Percentiles rank a stretch among this genome's conserved stretches.
phyloP scores from a whole-genome alignment of 2,888 invertebrate genomes.

The Stenichneumon culpator region DNA sequence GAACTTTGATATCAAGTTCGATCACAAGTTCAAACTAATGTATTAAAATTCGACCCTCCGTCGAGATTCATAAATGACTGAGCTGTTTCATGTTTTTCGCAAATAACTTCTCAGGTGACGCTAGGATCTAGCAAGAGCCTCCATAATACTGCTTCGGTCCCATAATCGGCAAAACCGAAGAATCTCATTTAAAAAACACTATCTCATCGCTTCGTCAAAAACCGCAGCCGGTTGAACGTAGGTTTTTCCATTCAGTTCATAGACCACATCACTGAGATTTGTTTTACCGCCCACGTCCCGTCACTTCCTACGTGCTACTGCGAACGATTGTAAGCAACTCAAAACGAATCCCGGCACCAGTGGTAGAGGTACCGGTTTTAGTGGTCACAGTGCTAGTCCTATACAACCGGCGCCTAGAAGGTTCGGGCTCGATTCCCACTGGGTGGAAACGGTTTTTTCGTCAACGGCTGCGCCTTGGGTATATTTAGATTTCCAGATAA shows the following conservation, averaged over 20 bases:
- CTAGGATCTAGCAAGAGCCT: background rate
- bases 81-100: background rate
- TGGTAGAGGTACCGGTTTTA: too few species aligned
- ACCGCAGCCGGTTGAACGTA: background rate
- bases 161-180: background rate
- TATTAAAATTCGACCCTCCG: too few species aligned
- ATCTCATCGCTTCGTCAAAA: background rate
- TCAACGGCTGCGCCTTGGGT: too few species aligned
- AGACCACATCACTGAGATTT: background rate
- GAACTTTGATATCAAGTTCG: too few species aligned
- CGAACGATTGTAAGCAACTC: background rate
- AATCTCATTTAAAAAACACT: background rate
- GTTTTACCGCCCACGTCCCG: background rate
- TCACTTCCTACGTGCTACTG: background rate
- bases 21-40: too few species aligned
- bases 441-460: too few species aligned
- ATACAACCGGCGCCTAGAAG: too few species aligned
- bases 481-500: too few species aligned
- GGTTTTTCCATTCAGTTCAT: conserved; percentile 4
- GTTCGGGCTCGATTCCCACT: too few species aligned
- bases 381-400: too few species aligned
- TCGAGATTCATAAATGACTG: background rate
- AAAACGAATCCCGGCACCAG: background rate
- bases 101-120: background rate
- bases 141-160: background rate